These are phyloP conservation scores for Lysandra bellargus DNA, from an alignment of 2,888 invertebrate genomes.

Conservation along the genomic window DNA sequence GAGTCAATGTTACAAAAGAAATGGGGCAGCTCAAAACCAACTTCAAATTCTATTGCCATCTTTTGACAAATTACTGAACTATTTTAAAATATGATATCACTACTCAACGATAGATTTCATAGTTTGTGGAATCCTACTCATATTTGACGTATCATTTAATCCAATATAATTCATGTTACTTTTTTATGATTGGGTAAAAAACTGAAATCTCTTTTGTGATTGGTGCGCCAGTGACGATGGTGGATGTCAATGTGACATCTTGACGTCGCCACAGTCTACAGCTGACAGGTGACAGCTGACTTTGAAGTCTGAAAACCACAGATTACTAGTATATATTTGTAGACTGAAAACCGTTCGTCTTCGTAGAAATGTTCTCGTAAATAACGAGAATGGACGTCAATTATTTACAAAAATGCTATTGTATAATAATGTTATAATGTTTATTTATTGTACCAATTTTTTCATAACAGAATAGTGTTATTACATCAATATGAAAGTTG, in stretches of 20 bases:
- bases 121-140: background rate
- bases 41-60: background rate
- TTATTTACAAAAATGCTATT: slow-evolving; percentile 31
- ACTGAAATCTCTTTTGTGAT: background rate
- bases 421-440: slow-evolving; percentile 22
- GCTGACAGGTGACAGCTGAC: too few relatives aligned
- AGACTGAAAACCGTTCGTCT: background rate
- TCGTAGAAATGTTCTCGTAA: slow-evolving; percentile 33
- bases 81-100: background rate
- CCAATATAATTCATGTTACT: background rate
- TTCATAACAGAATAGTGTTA: slow-evolving; percentile 41
- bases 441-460: slow-evolving; percentile 13
- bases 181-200: background rate
- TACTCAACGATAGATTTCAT: background rate
- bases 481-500: slow-evolving; percentile 82
- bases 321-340: background rate
- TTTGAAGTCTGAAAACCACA: too few relatives aligned
- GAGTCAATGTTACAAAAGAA: too few relatives aligned
- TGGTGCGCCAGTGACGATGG: background rate
- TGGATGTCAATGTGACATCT: background rate
- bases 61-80: background rate
- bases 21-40: too few relatives aligned
- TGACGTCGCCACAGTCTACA: background rate
- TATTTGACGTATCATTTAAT: background rate
- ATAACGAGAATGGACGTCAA: slow-evolving; percentile 37